Conservation (phyloP, 2,888 invertebrate genomes). For the Palloptera scutellata region DNA sequence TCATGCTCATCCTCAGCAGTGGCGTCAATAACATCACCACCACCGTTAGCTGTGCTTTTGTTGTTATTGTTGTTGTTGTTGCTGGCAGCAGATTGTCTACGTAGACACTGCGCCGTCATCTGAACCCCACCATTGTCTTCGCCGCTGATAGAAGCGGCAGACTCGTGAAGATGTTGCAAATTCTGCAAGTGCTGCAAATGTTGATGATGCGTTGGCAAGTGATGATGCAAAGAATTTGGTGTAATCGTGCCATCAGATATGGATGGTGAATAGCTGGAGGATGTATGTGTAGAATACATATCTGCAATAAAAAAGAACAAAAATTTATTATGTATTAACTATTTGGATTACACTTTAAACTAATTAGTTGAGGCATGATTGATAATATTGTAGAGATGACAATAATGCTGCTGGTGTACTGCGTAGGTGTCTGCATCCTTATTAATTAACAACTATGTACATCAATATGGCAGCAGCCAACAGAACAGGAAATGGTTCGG, state of each 20-base stretch:
- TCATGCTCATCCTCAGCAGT: background rate
- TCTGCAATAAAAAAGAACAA: constrained; percentile 49
- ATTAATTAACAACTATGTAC: constrained; percentile 24
- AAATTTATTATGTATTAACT: background rate
- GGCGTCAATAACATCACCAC: background rate
- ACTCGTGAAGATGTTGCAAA: constrained; percentile 16
- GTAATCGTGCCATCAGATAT: constrained; percentile 64
- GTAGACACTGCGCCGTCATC: constrained; percentile 37
- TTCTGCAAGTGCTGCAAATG: constrained; percentile 37
- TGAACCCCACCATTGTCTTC: constrained; percentile 32
- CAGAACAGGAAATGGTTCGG: constrained; percentile 29
- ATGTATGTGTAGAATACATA: constrained; percentile 65
- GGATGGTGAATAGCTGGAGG: constrained; percentile 64
- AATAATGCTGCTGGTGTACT: background rate
- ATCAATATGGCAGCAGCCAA: constrained; percentile 20
- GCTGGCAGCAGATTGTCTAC: constrained; percentile 15
- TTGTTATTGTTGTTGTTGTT: no score
- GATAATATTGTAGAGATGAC: no score
- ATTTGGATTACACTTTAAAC: no score
- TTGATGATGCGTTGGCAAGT: constrained; percentile 38
- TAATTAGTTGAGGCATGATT: no score
- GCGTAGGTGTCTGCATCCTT: constrained; percentile 40
- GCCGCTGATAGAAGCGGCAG: background rate
- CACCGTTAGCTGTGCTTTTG: background rate
- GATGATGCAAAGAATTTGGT: constrained; percentile 58